Evolutionary conservation across 2,113 vertebrate species (phyloP), one percentile per base, ranked within the genome.

Genomic region (Cepphus grylle): DNA sequence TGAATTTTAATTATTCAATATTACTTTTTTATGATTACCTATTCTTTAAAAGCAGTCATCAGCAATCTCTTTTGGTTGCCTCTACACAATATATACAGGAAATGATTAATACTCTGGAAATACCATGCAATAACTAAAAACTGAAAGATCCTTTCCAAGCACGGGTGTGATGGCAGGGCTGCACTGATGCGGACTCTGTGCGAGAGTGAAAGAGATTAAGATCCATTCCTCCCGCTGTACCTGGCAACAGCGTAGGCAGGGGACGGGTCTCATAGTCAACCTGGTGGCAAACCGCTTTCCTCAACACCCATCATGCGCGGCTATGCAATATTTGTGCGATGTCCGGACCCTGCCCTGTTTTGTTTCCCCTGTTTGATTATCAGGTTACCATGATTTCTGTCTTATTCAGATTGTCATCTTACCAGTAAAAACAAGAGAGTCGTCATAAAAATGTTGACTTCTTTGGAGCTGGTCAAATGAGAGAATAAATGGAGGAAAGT

Each of bases 151-250:
- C n/a, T 81, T 81, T 58, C 43, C 56, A 25, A 81, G 29, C 43
- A 17, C 3, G 5, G 18, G 10, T 40, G 6, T 6, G 7, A 47
- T 8, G 21, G 12, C 5, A 58, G 11, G 14, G 25, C 42, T 76
- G 16, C 36, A 59, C 13, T 22, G 27, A 32, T 7, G 17, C 1
- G 1, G 19, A 65, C 13, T 53, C 29, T 59, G 26, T 16, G 11
- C 0, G 1, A 62, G 20, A 19, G 8, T 3, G 5, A 52, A 76
- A 47, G 1, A 4, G 20, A 42, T n/a, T 20, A 50, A 56, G 12
- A 34, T 9, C 25, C 11, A 11, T 55, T 52, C 27, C 26, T 40
- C 30, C 20, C 0, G 0, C 1, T 0, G 12, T 26, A 58, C 26
- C 26, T 69, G 49, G 42, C 9, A 50, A 26, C 21, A 23, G 22